These are phyloP conservation scores for Brachypodius melanocephalos DNA, from an alignment of 2,113 vertebrate species.

Conservation along the genomic window DNA sequence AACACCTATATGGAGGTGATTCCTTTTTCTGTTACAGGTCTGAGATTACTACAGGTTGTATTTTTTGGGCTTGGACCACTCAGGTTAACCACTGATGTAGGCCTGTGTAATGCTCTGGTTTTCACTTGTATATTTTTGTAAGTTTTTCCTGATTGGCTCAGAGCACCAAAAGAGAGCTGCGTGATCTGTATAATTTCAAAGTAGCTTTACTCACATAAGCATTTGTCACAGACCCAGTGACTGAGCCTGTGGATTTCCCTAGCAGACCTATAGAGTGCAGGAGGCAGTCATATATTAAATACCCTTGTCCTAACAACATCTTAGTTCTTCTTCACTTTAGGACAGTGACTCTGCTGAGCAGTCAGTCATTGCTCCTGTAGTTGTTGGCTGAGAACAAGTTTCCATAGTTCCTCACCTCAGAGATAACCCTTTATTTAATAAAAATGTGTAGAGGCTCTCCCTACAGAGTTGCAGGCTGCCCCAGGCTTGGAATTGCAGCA, in stretches of 20 bases:
- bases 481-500: neutral
- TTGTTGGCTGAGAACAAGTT: neutral
- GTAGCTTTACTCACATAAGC: neutral
- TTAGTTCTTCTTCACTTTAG: neutral
- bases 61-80: neutral
- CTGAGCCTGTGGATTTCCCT: neutral
- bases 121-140: neutral
- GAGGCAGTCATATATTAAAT: neutral
- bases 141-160: neutral
- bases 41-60: neutral
- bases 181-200: neutral
- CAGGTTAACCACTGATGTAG: neutral
- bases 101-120: neutral
- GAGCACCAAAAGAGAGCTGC: neutral
- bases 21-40: neutral
- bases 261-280: neutral
- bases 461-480: neutral
- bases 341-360: neutral
- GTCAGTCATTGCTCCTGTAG: neutral
- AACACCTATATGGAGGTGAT: neutral
- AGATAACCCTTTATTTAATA: neutral
- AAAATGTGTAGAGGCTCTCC: neutral
- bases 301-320: neutral
- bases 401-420: neutral
- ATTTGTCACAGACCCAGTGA: neutral